Percentiles rank a stretch among this genome's conserved stretches.
phyloP scores from a whole-genome alignment of 35 echinoderm and acorn worm species.

The Hemicentrotus pulcherrimus region DNA sequence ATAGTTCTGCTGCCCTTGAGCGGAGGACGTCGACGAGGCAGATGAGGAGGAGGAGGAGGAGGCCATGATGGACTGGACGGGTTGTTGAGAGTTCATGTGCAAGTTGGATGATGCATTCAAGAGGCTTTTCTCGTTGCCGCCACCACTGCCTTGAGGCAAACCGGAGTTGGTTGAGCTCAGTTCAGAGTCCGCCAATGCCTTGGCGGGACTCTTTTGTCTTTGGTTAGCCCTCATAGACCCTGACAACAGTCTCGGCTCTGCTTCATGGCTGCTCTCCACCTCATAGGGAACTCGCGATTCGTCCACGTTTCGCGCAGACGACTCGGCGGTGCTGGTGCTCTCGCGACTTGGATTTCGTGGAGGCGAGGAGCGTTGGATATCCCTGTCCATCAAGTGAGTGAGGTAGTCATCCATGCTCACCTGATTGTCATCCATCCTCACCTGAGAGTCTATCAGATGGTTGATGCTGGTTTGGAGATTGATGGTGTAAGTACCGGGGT shows the following conservation, averaged over 20 bases:
- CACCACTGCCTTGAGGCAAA: constrained; percentile 39
- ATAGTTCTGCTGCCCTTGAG: constrained; percentile 53
- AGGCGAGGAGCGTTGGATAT: constrained; percentile 54
- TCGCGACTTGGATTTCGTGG: constrained; percentile 59
- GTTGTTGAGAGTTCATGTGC: constrained; percentile 52
- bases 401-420: constrained; percentile 66
- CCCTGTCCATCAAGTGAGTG: constrained; percentile 59
- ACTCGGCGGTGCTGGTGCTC: constrained; percentile 63
- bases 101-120: neutral
- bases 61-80: constrained; percentile 58
- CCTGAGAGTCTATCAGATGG: constrained; percentile 63
- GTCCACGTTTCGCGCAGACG: constrained; percentile 58
- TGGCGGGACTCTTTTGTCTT: constrained; percentile 36
- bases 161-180: constrained; percentile 51
- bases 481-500: constrained; percentile 34
- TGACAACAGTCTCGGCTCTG: constrained; percentile 43
- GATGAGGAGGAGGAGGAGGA: constrained; percentile 38
- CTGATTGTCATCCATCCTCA: constrained; percentile 43
- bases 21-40: neutral
- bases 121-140: constrained; percentile 4
- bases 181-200: constrained; percentile 23
- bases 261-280: constrained; percentile 50
- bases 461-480: constrained; percentile 61
- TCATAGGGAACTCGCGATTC: constrained; percentile 42
- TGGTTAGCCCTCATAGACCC: constrained; percentile 8